These are phyloP conservation scores for Zeus faber DNA, from an alignment of 2,113 vertebrate genomes.

Conservation along the genomic window DNA sequence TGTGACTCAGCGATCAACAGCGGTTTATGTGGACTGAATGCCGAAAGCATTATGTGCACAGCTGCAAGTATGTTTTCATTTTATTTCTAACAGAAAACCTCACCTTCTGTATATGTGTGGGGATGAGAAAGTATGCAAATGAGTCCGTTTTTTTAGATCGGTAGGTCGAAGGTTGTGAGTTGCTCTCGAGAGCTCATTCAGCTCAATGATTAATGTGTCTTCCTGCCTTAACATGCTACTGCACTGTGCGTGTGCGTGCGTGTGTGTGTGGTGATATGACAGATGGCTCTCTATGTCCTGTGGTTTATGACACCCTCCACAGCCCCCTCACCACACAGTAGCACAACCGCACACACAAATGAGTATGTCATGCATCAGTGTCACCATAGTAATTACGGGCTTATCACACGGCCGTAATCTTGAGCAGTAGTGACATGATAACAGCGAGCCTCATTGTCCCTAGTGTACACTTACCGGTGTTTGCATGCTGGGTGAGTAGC, in stretches of 20 bases:
- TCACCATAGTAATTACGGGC: constrained; percentile 67
- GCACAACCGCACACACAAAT: constrained; percentile 20
- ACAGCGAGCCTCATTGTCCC: constrained; percentile 58
- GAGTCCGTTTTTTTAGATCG: constrained; percentile 41
- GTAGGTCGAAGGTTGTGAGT: constrained; percentile 33
- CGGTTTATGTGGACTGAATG: constrained; percentile 7
- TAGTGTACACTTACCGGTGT: constrained; percentile 21
- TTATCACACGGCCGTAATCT: constrained; percentile 64
- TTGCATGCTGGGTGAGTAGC: constrained; percentile 29
- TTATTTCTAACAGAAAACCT: too few relatives aligned
- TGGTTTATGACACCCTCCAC: constrained; percentile 68
- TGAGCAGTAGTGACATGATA: constrained; percentile 55
- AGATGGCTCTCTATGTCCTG: constrained; percentile 68
- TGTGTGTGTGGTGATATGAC: constrained; percentile 22
- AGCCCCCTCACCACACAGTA: constrained; percentile 52
- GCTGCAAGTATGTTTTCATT: too few relatives aligned
- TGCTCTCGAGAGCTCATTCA: constrained; percentile 57
- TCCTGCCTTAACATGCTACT: constrained; percentile 60
- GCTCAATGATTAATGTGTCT: constrained; percentile 66
- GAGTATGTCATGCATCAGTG: constrained; percentile 62
- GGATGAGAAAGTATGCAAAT: neutral
- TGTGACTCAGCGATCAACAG: constrained; percentile 3
- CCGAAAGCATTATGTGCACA: too few relatives aligned
- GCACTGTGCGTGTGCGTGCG: neutral
- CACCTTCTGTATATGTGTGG: too few relatives aligned